Evolutionary conservation across 1,140 invertebrate species (phyloP).

Genomic region (Physella acuta): DNA sequence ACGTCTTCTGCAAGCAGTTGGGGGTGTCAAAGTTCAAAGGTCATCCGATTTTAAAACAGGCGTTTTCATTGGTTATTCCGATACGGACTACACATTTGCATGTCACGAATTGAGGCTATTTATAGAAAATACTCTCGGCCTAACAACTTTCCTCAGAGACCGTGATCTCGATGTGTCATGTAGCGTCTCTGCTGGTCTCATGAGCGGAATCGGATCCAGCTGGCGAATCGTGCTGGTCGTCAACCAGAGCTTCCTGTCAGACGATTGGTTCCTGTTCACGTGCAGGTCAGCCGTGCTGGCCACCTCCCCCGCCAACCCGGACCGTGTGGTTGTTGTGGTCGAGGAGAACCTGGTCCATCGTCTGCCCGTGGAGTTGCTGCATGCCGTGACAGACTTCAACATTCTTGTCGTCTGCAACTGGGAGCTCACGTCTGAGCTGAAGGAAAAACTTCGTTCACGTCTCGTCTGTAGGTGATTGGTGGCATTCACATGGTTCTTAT

Average conservation of each 20-base stretch:
- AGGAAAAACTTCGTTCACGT: background rate
- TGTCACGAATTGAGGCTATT: background rate
- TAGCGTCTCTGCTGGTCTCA: background rate
- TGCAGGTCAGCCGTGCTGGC: background rate
- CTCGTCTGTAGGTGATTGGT: too few relatives aligned
- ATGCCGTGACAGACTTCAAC: background rate
- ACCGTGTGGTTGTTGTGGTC: background rate
- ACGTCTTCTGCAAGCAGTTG: too few relatives aligned
- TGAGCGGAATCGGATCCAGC: background rate
- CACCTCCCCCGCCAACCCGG: background rate
- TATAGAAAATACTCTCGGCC: background rate
- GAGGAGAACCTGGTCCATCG: background rate
- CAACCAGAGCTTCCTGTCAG: background rate
- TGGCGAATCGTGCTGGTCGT: background rate
- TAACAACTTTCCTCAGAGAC: background rate
- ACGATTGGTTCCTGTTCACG: background rate
- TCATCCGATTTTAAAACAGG: background rate
- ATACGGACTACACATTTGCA: constrained; percentile 1
- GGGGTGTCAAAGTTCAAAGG: too few relatives aligned
- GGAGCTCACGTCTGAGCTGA: background rate
- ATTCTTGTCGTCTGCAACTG: background rate
- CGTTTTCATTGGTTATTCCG: constrained; percentile 4
- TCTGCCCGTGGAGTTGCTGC: background rate
- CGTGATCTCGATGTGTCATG: background rate
- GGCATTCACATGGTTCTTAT: too few relatives aligned